Conservation (phyloP, 2,113 vertebrate species). For the Bungarus multicinctus region DNA sequence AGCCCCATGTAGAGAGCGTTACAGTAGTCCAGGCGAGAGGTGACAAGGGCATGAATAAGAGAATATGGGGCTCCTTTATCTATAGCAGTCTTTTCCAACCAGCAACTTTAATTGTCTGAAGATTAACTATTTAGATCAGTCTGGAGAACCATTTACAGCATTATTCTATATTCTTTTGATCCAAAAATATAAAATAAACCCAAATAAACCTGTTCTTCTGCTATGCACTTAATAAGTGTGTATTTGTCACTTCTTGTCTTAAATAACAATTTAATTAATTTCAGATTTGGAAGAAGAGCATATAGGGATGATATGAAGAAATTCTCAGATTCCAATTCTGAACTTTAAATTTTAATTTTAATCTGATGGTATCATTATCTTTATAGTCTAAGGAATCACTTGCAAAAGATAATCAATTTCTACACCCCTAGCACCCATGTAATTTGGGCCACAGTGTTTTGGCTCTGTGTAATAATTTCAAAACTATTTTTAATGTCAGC, state of each 20-base stretch:
- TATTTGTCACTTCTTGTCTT: background rate
- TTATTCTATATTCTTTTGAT: background rate
- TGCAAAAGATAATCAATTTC: background rate
- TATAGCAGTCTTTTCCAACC: background rate
- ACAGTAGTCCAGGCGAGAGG: too few species aligned
- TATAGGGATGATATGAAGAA: background rate
- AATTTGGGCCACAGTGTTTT: background rate
- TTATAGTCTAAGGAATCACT: background rate
- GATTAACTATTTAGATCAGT: background rate
- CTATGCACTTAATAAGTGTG: background rate
- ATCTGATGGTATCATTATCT: background rate
- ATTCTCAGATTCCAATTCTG: background rate
- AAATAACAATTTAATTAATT: background rate
- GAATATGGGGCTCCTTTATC: background rate
- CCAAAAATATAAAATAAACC: background rate
- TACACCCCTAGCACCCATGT: background rate
- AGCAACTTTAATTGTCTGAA: background rate
- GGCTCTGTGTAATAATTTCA: background rate
- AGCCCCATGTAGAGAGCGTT: too few species aligned
- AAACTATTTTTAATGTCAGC: background rate
- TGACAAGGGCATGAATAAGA: too few species aligned
- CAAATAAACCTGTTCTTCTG: background rate
- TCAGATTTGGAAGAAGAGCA: background rate
- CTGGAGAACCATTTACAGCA: background rate
- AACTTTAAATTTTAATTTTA: background rate